Base-by-base conservation (phyloP, 2,797 vertebrate genomes). In the Aldrovandia affinis region DNA sequence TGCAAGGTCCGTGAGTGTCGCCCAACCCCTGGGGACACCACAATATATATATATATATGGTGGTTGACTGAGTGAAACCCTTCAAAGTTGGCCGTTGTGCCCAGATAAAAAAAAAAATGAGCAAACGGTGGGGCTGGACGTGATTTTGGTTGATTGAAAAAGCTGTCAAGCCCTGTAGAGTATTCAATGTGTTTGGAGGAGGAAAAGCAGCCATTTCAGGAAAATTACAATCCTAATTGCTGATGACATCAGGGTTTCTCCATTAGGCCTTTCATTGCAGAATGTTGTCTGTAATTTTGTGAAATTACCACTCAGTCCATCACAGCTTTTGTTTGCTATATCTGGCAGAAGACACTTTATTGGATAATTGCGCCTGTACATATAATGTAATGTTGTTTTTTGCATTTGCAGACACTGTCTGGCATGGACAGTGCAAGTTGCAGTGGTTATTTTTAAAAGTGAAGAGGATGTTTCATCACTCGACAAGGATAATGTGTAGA, bases 171-270 rank as follows among this genome's bases (percentile, higher is more conserved):
- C 55, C 75, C 52, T 83, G 54, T 81, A 73, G 36, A 39, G 80
- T 55, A 61, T 83, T 83, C 78, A 81, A 75, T 54, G 78, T 77
- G 12, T 79, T 33, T 63, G 44, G n/a, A 28, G n/a, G 54, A 82
- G 33, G 44, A 84, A 87, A 83, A 36, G 28, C 82, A 68, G 50
- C 87, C 44, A 86, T 87, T 85, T 86, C 28, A 63, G 81, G 39
- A 55, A 86, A 86, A 87, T 81, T 59, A 28, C 61, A 9, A 20
- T 79, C 47, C 28, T 83, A 86, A 89, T 88, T 86, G 42, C 28
- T 84, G 80, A 81, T 86, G 89, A 88, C 75, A 86, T 87, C 42
- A 80, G 86, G 65, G 79, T 85, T 87, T 90, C 90, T 86, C 83
- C 65, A 73, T 89, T 33, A 78, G 55, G 73, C 28, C 57, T 25